A percentile compares a stretch with the other conserved stretches of the same genome.
Evolutionary conservation across 2,888 invertebrate species (phyloP).

Genomic region (Amitus sp.): DNA sequence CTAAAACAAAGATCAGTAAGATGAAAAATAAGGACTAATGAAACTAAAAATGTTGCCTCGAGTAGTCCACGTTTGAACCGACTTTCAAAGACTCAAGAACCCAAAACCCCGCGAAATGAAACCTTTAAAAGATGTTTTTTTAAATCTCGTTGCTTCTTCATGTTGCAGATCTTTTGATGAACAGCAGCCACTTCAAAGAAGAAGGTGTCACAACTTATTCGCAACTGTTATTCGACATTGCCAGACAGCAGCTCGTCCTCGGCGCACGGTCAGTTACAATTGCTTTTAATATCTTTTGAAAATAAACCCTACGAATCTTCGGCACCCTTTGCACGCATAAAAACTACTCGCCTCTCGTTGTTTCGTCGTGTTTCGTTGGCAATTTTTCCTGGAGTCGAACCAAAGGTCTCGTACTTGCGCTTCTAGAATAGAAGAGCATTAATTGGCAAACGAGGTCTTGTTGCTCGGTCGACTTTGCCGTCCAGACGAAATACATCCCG

Average conservation of each 20-base stretch:
- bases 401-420: not conserved
- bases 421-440: not conserved
- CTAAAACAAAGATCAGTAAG: too few species aligned
- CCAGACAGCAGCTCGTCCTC: constrained; percentile 87
- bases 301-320: not conserved
- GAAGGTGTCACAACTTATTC: constrained; percentile 81
- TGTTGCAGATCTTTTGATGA: constrained; percentile 72
- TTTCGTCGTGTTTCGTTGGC: not conserved
- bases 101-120: too few species aligned
- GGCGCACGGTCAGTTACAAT: constrained; percentile 81
- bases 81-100: not conserved
- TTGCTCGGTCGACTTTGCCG: not conserved
- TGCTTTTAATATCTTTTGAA: not conserved
- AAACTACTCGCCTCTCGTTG: not conserved
- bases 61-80: not conserved
- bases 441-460: not conserved
- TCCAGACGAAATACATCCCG: not conserved
- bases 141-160: too few species aligned
- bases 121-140: too few species aligned
- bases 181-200: constrained; percentile 71
- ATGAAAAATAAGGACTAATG: too few species aligned
- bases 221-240: constrained; percentile 86
- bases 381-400: not conserved
- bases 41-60: too few species aligned
- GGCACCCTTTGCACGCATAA: not conserved